Conservation (phyloP, 2,888 invertebrate species). For the Pimpla rufipes region DNA sequence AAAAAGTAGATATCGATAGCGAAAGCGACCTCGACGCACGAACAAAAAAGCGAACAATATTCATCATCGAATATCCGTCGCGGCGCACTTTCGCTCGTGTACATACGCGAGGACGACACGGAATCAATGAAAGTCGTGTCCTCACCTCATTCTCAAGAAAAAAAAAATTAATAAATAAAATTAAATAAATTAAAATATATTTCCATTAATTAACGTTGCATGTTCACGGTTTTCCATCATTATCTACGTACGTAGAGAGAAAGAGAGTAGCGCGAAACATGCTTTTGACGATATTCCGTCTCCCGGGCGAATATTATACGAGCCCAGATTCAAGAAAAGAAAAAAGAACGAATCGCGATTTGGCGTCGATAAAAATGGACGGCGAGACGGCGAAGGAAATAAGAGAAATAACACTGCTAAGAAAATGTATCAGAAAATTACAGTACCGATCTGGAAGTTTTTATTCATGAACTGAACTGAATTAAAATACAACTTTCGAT, state of each 20-base stretch:
- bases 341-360: slow-evolving; percentile 16
- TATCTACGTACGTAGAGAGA: slow-evolving; percentile 74
- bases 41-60: slow-evolving; percentile 31
- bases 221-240: slow-evolving; percentile 73
- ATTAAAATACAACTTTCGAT: too few species aligned
- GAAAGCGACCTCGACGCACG: slow-evolving; percentile 51
- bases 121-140: slow-evolving; percentile 52
- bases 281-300: slow-evolving; percentile 66
- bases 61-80: not conserved
- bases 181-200: slow-evolving; percentile 66
- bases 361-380: slow-evolving; percentile 43
- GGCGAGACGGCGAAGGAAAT: slow-evolving; percentile 24
- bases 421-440: not conserved
- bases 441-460: too few species aligned
- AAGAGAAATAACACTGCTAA: not conserved
- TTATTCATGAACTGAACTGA: too few species aligned
- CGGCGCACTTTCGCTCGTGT: slow-evolving; percentile 51
- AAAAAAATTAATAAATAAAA: slow-evolving; percentile 55
- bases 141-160: slow-evolving; percentile 47
- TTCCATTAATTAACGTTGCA: slow-evolving; percentile 68
- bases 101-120: slow-evolving; percentile 49
- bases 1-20: slow-evolving; percentile 64
- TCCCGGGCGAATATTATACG: slow-evolving; percentile 60
- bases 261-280: slow-evolving; percentile 67
- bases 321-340: slow-evolving; percentile 45